Percentiles rank a stretch among this genome's conserved stretches.
Evolutionary conservation across 2,888 invertebrate species (phyloP).

Genomic region (Scaptomyza caliginosa): DNA sequence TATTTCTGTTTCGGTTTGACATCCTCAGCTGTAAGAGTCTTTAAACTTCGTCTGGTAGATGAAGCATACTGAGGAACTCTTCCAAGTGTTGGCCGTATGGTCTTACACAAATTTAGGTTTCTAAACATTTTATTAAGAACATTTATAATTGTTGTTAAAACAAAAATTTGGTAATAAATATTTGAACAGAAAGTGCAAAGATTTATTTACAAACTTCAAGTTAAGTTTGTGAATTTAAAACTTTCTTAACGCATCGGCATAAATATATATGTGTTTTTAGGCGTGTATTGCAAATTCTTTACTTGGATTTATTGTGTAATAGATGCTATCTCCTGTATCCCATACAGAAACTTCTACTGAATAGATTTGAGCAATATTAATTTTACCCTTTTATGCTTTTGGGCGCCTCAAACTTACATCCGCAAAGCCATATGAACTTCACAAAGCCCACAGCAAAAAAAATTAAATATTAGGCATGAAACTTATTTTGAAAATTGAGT

Average conservation of each 20-base stretch:
- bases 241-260: no score
- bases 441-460: slow-evolving; percentile 36
- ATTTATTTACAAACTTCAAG: no score
- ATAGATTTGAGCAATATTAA: slow-evolving; percentile 15
- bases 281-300: not conserved
- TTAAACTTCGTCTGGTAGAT: slow-evolving; percentile 10
- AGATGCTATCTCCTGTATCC: slow-evolving; percentile 18
- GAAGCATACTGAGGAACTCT: not conserved
- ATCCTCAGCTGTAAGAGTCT: slow-evolving; percentile 5
- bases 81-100: not conserved
- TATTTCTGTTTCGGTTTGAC: not conserved
- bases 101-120: not conserved
- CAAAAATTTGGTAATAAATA: no score
- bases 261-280: not conserved
- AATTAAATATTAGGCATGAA: slow-evolving; percentile 39
- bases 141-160: no score
- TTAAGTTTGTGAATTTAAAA: no score
- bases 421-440: slow-evolving; percentile 35
- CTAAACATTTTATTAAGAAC: not conserved
- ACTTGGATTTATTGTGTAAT: slow-evolving; percentile 8
- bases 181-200: not conserved
- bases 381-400: slow-evolving; percentile 32
- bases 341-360: not conserved
- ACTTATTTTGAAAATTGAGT: slow-evolving; percentile 40
- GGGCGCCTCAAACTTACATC: not conserved